Conservation (phyloP, 2,888 invertebrate genomes). For the Laspeyria flexula region DNA sequence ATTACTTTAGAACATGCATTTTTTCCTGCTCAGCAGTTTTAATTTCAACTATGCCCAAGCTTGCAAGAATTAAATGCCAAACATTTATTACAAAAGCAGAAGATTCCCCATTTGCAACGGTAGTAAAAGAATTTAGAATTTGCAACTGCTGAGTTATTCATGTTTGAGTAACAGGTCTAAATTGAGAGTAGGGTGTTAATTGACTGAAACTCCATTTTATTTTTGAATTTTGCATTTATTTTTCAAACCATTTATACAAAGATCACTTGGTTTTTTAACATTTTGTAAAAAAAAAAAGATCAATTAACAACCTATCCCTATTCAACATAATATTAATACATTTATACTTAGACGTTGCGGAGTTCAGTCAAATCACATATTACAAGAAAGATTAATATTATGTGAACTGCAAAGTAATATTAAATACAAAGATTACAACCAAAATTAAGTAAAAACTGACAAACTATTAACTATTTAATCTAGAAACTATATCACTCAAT, state of each 20-base stretch:
- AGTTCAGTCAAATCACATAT: constrained; percentile 82
- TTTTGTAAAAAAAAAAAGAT: constrained; percentile 72
- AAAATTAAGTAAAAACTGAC: constrained; percentile 52
- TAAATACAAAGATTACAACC: constrained; percentile 54
- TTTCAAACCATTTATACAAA: constrained; percentile 79
- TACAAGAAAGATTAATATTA: constrained; percentile 55
- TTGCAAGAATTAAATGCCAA: constrained; percentile 53
- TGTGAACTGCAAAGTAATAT: constrained; percentile 46
- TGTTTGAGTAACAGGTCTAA: constrained; percentile 29
- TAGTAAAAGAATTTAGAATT: constrained; percentile 46
- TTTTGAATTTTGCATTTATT: constrained; percentile 82
- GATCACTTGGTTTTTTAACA: constrained; percentile 74
- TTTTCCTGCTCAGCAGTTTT: constrained; percentile 21
- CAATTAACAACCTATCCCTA: constrained; percentile 85
- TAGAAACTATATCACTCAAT: constrained; percentile 73
- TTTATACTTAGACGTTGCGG: constrained; percentile 67
- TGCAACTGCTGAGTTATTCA: constrained; percentile 33
- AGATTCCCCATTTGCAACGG: constrained; percentile 52
- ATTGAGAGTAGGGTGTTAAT: constrained; percentile 84
- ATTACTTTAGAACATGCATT: constrained; percentile 30
- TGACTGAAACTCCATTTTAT: constrained; percentile 85
- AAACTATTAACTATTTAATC: constrained; percentile 53
- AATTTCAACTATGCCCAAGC: constrained; percentile 47
- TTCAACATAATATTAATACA: constrained; percentile 67
- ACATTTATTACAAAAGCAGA: constrained; percentile 68